phyloP scores from a whole-genome alignment of 2,888 invertebrate genomes.

The Criorhina ranunculi region DNA sequence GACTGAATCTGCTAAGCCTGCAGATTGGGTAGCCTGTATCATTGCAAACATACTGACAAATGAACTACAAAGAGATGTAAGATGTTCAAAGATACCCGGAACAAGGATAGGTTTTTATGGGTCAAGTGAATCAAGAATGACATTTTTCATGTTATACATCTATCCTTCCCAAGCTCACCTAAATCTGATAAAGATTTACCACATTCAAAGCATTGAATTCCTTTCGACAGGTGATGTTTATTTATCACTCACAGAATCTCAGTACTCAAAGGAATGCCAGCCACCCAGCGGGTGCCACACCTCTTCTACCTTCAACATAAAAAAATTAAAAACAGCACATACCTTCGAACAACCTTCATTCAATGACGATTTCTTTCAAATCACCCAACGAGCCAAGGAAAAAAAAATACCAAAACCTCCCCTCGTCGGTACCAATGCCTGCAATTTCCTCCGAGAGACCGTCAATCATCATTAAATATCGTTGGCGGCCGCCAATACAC shows the following conservation, averaged over 20 bases:
- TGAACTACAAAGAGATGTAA: too few species aligned
- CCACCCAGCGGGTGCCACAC: constrained; percentile 50
- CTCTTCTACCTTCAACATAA: not conserved
- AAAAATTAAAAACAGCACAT: constrained; percentile 6
- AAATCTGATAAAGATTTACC: too few species aligned
- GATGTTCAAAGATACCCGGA: too few species aligned
- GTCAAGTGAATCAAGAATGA: too few species aligned
- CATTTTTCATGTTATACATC: too few species aligned
- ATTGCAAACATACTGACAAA: too few species aligned
- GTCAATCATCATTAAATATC: constrained; percentile 76
- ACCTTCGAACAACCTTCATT: constrained; percentile 33
- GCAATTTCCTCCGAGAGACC: constrained; percentile 58
- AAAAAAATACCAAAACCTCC: constrained; percentile 8
- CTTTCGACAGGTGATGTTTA: constrained; percentile 2
- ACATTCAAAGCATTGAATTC: not conserved
- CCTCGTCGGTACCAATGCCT: constrained; percentile 42
- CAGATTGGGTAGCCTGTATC: too few species aligned
- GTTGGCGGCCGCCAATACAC: constrained; percentile 71
- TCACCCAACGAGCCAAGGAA: constrained; percentile 37
- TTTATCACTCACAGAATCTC: constrained; percentile 10
- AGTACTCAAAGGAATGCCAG: constrained; percentile 20
- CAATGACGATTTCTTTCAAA: constrained; percentile 52
- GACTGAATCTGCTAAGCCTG: too few species aligned
- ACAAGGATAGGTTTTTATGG: too few species aligned
- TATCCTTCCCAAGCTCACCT: too few species aligned